phyloP scores from a whole-genome alignment of 2,797 vertebrate species.

The Danio jaintianensis region DNA sequence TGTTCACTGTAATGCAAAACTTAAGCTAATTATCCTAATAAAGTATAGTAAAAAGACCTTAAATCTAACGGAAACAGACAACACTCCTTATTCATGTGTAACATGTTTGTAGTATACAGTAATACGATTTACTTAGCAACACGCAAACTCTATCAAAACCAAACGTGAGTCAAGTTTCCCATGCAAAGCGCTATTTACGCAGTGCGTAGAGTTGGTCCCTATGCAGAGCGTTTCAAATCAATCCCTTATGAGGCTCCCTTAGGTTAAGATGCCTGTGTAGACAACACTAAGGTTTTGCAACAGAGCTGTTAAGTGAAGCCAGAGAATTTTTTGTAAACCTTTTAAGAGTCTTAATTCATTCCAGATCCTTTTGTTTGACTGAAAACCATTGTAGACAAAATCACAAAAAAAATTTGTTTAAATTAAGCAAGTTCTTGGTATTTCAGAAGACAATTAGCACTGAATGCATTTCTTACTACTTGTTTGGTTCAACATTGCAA shows the following conservation, averaged over 20 bases:
- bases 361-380: not conserved
- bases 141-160: not conserved
- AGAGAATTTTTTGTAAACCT: not conserved
- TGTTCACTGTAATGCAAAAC: not conserved
- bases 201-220: not conserved
- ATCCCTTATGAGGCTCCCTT: slow-evolving; percentile 6
- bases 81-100: not conserved
- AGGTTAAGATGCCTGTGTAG: slow-evolving; percentile 17
- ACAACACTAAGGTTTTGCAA: slow-evolving; percentile 5
- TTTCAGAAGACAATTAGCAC: not conserved
- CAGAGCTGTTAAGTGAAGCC: slow-evolving; percentile 10
- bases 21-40: no score
- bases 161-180: not conserved
- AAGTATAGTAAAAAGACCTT: not conserved
- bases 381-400: not conserved
- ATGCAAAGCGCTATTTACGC: not conserved
- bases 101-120: not conserved
- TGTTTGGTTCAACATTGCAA: not conserved
- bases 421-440: not conserved
- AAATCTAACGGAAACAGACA: not conserved
- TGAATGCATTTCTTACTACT: not conserved
- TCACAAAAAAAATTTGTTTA: not conserved
- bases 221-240: slow-evolving; percentile 17
- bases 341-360: slow-evolving; percentile 3
- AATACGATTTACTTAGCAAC: not conserved